Conservation (phyloP, 2,797 vertebrate genomes). For the Myoxocephalus aenaeus region DNA sequence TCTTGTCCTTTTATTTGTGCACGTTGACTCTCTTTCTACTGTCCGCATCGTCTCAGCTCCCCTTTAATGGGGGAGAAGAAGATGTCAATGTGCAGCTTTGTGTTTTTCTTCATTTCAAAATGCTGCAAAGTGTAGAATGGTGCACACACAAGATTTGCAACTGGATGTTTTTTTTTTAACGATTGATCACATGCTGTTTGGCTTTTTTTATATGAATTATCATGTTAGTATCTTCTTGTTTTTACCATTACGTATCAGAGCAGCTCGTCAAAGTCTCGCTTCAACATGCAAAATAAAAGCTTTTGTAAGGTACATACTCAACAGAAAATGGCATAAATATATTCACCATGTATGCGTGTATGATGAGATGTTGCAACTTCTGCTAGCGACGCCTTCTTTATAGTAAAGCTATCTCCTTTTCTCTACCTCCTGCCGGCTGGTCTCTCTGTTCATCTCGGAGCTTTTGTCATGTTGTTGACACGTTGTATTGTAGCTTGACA, state of each 20-base stretch:
- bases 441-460: constrained; percentile 37
- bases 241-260: constrained; percentile 74
- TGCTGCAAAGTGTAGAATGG: constrained; percentile 51
- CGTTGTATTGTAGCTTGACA: neutral
- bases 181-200: constrained; percentile 48
- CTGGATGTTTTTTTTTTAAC: constrained; percentile 34
- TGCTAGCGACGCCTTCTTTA: constrained; percentile 86
- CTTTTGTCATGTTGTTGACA: constrained; percentile 1
- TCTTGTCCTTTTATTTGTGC: constrained; percentile 41
- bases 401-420: constrained; percentile 88
- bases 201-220: constrained; percentile 46
- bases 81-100: constrained; percentile 46
- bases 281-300: constrained; percentile 78
- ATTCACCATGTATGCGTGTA: constrained; percentile 86
- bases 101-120: constrained; percentile 54
- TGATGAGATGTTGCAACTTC: constrained; percentile 85
- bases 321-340: constrained; percentile 79
- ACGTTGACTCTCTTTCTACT: constrained; percentile 35
- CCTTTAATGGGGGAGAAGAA: constrained; percentile 27
- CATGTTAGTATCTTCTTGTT: constrained; percentile 65
- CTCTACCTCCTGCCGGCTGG: constrained; percentile 72
- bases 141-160: constrained; percentile 41
- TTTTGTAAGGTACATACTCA: constrained; percentile 81
- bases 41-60: constrained; percentile 37
- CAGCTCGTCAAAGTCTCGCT: constrained; percentile 75